Evolutionary conservation across 2,888 invertebrate genomes (phyloP).

Genomic region (Aethes cnicana): DNA sequence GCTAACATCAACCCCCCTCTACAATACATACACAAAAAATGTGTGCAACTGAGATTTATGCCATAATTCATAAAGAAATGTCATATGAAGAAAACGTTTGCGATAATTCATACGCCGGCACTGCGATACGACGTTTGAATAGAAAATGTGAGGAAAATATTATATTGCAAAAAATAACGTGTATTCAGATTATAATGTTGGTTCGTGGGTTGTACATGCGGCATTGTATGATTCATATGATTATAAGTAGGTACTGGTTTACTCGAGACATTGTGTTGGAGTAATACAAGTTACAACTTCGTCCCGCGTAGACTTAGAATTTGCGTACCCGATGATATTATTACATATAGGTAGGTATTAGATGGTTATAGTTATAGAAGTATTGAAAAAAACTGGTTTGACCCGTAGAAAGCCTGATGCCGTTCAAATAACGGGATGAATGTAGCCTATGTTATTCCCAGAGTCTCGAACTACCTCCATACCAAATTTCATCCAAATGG

Average conservation of each 20-base stretch:
- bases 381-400: too few relatives aligned
- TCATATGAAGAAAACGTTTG: conserved; percentile 35
- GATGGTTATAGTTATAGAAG: too few relatives aligned
- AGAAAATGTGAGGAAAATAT: conserved; percentile 27
- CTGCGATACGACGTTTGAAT: conserved; percentile 30
- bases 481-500: too few relatives aligned
- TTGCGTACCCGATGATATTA: too few relatives aligned
- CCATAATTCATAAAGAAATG: conserved; percentile 34
- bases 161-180: conserved; percentile 5
- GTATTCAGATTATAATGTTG: conserved; percentile 10
- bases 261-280: conserved; percentile 10
- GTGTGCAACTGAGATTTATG: conserved; percentile 19
- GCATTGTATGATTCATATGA: neutral
- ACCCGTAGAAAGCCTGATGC: too few relatives aligned
- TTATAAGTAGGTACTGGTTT: conserved; percentile 5
- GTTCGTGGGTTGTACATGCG: neutral
- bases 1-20: too few relatives aligned
- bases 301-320: too few relatives aligned
- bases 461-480: too few relatives aligned
- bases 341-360: too few relatives aligned
- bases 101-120: conserved; percentile 34
- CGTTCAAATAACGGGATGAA: too few relatives aligned
- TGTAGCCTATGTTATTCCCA: too few relatives aligned
- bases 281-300: too few relatives aligned
- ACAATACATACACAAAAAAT: conserved; percentile 3